These are phyloP conservation scores for Lithophane ornitopus DNA, from an alignment of 2,888 invertebrate genomes.

Conservation along the genomic window DNA sequence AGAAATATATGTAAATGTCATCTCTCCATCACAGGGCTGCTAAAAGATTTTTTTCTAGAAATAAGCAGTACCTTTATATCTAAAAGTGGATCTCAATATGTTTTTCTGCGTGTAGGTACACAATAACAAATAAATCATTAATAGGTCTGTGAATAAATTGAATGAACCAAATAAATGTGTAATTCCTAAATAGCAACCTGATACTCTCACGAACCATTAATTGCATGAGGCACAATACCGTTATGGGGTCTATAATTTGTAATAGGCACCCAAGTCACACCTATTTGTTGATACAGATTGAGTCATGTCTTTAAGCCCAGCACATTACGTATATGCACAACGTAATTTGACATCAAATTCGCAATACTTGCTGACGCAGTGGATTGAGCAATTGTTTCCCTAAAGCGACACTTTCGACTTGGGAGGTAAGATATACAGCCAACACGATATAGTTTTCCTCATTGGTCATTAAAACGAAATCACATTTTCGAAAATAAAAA, in stretches of 20 bases:
- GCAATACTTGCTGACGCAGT: slow-evolving; percentile 57
- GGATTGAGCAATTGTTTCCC: slow-evolving; percentile 49
- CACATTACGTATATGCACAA: slow-evolving; percentile 34
- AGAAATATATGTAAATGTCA: background rate
- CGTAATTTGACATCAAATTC: slow-evolving; percentile 59
- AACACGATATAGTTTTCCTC: background rate
- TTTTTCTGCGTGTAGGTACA: no score
- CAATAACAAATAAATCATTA: background rate
- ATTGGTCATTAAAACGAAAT: background rate
- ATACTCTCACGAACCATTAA: background rate
- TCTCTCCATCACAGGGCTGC: background rate
- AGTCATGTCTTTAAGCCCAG: slow-evolving; percentile 42
- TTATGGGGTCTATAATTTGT: background rate
- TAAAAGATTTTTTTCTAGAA: background rate
- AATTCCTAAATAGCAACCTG: background rate
- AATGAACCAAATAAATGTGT: background rate
- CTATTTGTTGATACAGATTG: slow-evolving; percentile 44
- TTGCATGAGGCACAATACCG: background rate
- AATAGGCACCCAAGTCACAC: slow-evolving; percentile 14
- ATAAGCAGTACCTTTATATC: background rate
- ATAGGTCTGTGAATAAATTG: background rate
- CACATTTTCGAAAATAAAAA: no score
- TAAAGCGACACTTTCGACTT: slow-evolving; percentile 40
- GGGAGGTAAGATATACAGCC: background rate
- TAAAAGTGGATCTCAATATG: background rate